These are phyloP conservation scores for Plebejus argus DNA, from an alignment of 2,888 invertebrate species.

Conservation along the genomic window DNA sequence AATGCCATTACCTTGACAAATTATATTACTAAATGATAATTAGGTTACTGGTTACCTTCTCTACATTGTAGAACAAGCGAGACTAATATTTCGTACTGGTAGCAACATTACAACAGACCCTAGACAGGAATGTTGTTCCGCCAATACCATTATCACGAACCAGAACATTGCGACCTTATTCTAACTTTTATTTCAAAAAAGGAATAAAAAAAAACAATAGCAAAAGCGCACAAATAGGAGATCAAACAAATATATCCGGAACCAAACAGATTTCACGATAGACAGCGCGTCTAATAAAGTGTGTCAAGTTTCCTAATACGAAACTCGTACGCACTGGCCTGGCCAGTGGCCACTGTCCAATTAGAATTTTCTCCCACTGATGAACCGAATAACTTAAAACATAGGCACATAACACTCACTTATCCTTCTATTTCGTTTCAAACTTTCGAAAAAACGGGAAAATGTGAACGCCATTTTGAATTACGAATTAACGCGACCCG, in stretches of 20 bases:
- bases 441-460: slow-evolving; percentile 38
- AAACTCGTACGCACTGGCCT: slow-evolving; percentile 20
- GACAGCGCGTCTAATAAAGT: slow-evolving; percentile 20
- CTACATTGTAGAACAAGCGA: background rate
- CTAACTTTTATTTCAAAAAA: background rate
- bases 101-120: background rate
- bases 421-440: slow-evolving; percentile 41
- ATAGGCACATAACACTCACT: slow-evolving; percentile 40
- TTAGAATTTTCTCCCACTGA: slow-evolving; percentile 27
- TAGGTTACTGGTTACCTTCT: background rate
- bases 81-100: background rate
- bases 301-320: slow-evolving; percentile 26
- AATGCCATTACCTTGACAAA: background rate
- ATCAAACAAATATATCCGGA: slow-evolving; percentile 14
- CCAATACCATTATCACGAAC: background rate
- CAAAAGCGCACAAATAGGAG: background rate
- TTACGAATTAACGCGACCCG: slow-evolving; percentile 35
- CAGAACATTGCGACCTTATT: background rate
- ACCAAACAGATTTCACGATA: slow-evolving; percentile 22
- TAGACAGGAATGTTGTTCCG: slow-evolving; percentile 13
- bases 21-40: background rate
- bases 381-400: slow-evolving; percentile 29
- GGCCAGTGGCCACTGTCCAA: too few species aligned
- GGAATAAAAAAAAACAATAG: background rate
- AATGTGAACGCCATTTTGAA: slow-evolving; percentile 42